Percentiles rank a stretch among this genome's conserved stretches.
These are phyloP conservation scores for Ptychadena robeensis DNA, from an alignment of 2,797 vertebrate species.

Conservation along the genomic window DNA sequence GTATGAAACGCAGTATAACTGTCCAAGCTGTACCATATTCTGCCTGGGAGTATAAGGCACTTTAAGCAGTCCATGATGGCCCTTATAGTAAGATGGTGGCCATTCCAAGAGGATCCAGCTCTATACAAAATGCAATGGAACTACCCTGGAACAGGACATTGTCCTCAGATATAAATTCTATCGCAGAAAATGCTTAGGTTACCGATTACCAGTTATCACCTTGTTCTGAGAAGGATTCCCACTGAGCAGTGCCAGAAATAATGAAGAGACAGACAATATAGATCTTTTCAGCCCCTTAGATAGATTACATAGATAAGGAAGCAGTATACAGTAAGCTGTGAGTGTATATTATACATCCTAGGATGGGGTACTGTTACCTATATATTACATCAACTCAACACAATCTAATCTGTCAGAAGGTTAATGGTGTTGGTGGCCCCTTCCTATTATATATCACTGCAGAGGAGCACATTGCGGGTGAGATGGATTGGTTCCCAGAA, in stretches of 20 bases:
- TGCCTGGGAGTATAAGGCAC: too few species aligned
- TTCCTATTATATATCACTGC: conserved; percentile 10
- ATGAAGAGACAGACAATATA: conserved; percentile 6
- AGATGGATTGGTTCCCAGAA: conserved; percentile 34
- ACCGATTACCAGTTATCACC: background rate
- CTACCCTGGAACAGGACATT: background rate
- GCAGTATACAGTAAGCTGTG: background rate
- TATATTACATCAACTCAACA: background rate
- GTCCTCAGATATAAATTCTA: background rate
- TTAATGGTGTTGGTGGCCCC: conserved; percentile 34
- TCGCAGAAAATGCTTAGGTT: background rate
- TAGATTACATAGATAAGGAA: conserved; percentile 1
- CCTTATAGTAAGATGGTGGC: too few species aligned
- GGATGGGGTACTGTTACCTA: background rate
- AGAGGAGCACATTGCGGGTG: conserved; percentile 25
- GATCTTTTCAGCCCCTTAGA: conserved; percentile 2
- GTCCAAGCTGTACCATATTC: too few species aligned
- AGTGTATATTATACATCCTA: background rate
- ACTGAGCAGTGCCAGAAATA: background rate
- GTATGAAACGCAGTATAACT: too few species aligned
- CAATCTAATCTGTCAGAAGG: conserved; percentile 8
- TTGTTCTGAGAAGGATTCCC: background rate
- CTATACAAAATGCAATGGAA: too few species aligned
- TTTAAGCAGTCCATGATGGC: too few species aligned
- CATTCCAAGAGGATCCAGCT: too few species aligned